These are phyloP conservation scores for Catharus bicknelli DNA, from an alignment of 2,113 vertebrate genomes.

Conservation along the genomic window DNA sequence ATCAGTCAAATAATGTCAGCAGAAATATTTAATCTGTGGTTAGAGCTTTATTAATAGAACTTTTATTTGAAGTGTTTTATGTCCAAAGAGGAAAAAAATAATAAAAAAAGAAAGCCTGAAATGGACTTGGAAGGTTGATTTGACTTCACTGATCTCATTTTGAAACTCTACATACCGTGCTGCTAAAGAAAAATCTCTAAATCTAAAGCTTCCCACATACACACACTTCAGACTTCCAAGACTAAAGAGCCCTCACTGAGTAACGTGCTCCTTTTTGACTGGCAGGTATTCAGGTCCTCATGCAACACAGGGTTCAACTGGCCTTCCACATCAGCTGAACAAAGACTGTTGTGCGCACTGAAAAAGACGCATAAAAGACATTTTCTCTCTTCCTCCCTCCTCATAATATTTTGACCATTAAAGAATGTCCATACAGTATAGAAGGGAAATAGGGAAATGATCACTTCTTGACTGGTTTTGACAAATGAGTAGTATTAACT, in stretches of 20 bases:
- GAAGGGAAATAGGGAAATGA: neutral
- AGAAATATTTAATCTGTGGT: conserved; percentile 81
- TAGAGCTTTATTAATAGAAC: conserved; percentile 76
- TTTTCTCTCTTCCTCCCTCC: neutral
- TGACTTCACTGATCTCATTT: conserved; percentile 37
- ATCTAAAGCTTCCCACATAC: neutral
- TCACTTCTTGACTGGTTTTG: neutral
- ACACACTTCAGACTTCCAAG: neutral
- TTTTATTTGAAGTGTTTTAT: conserved; percentile 73
- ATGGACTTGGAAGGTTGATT: conserved; percentile 47
- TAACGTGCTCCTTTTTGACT: neutral
- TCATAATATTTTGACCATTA: neutral
- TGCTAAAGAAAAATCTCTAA: neutral
- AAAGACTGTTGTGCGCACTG: neutral
- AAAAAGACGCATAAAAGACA: neutral
- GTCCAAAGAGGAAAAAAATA: conserved; percentile 44
- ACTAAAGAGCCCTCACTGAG: neutral
- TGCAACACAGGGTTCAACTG: neutral
- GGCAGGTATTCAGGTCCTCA: neutral
- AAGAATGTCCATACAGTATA: neutral
- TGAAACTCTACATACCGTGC: neutral
- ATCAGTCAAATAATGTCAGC: conserved; percentile 79
- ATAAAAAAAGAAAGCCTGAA: conserved; percentile 10
- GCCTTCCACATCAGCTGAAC: neutral
- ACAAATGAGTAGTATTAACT: neutral